Percentiles rank a stretch among this genome's conserved stretches.
These are phyloP conservation scores for Smutsia temminckii DNA, from an alignment of 2,797 vertebrate genomes.

Conservation along the genomic window DNA sequence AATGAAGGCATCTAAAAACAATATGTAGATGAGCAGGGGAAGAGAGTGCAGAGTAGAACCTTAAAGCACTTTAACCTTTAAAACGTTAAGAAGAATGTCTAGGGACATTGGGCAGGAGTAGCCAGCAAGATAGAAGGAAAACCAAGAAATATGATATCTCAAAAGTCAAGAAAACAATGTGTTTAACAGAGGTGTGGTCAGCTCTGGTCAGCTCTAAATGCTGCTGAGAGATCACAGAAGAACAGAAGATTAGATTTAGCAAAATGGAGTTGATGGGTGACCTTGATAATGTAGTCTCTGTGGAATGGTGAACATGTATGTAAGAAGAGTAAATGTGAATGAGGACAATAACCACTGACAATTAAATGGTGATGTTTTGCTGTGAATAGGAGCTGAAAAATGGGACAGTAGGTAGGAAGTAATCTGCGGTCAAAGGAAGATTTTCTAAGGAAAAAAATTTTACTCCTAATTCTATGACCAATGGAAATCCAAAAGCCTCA, in stretches of 20 bases:
- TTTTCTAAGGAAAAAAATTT: not conserved
- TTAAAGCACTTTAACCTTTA: not conserved
- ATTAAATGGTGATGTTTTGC: not conserved
- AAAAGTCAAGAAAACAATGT: not conserved
- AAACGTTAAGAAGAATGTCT: not conserved
- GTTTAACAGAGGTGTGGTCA: not conserved
- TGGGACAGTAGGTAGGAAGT: not conserved
- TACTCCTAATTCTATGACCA: not conserved
- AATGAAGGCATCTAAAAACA: not conserved
- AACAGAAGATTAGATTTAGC: not conserved
- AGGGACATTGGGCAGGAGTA: not conserved
- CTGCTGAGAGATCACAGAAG: not conserved
- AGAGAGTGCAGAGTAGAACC: not conserved
- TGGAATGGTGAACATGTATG: not conserved
- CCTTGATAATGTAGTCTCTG: not conserved
- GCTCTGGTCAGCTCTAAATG: not conserved
- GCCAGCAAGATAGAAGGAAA: not conserved
- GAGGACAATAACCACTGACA: not conserved
- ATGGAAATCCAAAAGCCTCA: not conserved
- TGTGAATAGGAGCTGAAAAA: not conserved
- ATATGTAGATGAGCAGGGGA: not conserved
- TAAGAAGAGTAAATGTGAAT: not conserved
- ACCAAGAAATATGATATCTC: not conserved
- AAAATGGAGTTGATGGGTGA: not conserved
- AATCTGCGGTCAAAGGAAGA: not conserved